Conservation (phyloP, 2,113 vertebrate species). For the Helogale parvula region DNA sequence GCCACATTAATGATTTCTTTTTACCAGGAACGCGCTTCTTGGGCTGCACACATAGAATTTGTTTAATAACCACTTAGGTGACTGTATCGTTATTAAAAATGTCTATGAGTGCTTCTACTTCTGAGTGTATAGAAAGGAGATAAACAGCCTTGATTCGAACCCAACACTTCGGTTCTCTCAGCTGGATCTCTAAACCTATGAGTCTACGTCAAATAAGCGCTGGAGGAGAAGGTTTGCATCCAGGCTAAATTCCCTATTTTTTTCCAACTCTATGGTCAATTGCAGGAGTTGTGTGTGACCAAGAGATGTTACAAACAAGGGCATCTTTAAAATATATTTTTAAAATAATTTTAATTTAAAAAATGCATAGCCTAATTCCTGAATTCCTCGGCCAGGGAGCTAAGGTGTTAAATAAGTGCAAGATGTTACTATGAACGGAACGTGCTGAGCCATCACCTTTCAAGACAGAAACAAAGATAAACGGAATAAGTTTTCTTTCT, state of each 20-base stretch:
- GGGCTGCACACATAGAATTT: not conserved
- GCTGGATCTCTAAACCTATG: not conserved
- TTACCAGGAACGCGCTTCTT: rapidly evolving
- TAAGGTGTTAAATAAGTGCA: not conserved
- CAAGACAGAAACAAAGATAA: not conserved
- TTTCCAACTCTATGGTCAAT: not conserved
- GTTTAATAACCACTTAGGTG: not conserved
- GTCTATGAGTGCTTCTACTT: not conserved
- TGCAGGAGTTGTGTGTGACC: not conserved
- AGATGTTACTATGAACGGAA: not conserved
- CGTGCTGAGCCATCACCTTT: not conserved
- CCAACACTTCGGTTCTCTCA: not conserved
- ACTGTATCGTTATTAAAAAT: no score
- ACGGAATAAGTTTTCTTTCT: not conserved
- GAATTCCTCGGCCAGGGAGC: not conserved
- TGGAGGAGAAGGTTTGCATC: no score
- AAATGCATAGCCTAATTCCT: not conserved
- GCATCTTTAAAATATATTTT: not conserved
- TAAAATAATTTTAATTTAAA: not conserved
- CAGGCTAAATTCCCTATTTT: not conserved
- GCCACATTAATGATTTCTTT: not conserved
- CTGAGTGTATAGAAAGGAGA: not conserved
- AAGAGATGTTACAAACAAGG: not conserved
- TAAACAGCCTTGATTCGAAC: not conserved
- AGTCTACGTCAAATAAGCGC: no score